Evolutionary conservation across 2,888 invertebrate species (phyloP), one percentile per base, ranked within the genome.

Genomic region (Amorpha juglandis): DNA sequence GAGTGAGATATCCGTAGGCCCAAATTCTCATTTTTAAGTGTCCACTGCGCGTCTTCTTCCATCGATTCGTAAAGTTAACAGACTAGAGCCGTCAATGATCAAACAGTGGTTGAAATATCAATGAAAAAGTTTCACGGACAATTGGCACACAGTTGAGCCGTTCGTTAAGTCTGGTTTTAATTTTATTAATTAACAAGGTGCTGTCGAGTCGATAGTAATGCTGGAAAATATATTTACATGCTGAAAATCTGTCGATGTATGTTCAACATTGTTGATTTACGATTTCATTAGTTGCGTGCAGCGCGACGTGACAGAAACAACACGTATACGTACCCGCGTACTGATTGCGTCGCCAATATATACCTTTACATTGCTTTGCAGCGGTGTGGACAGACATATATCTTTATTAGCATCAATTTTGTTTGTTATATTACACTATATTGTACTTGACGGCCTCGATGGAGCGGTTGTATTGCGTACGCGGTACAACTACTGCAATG

Each of bases 241-340:
- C 77, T 79, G 82, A 77, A 84, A 87, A 86, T 86, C 85, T 85
- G 88, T 89, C 88, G 86, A 88, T 87, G 86, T 83, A 81, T 77
- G 82, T 77, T 79, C 82, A 80, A 75, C 78, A 70, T 74, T 81
- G 88, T 89, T 91, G 90, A 91, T 91, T 91, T 91, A 91, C 87
- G 88, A 89, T 90, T 91, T 90, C 90, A 91, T 90, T 90, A 89
- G 87, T 87, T 82, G 80, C 80, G 75, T 79, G 78, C 77, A 76
- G 72, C 73, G 75, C 78, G 82, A 80, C 80, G 81, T 79, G 77
- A 81, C 80, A 79, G 79, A 72, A 79, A 80, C 84, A 83, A 81
- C 81, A 77, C 76, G 69, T 27, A 51, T 64, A 58, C 55, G 67
- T 69, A 67, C 71, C 71, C 67, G 71, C 67, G 72, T 71, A 78